Evolutionary conservation across 1,140 invertebrate species (phyloP), one percentile per base, ranked within the genome.

Genomic region (Bombus pascuorum): DNA sequence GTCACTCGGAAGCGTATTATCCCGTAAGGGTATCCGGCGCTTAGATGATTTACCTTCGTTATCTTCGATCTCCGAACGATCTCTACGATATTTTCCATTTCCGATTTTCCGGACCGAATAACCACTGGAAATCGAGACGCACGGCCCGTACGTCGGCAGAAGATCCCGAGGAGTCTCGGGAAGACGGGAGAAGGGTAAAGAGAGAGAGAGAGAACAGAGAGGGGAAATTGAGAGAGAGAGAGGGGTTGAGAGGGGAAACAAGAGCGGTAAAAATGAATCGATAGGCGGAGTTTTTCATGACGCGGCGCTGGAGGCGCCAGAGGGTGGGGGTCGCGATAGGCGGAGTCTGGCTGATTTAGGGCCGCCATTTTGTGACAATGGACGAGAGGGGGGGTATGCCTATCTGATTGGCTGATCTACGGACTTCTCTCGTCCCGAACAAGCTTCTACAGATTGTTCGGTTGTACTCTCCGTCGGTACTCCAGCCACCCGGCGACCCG

Each of bases 391-490:
- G 94, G 93, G 93, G 92, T 89, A 92, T 93, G 90, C 92, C 93
- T 95, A 95, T 95, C 95, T 95, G 95, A 95, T 95, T 95, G 94
- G 94, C 94, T 95, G 93, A 94, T 95, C 94, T 95, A 95, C 93
- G 93, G 92, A 94, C 93, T 94, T 93, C 93, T 94, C 94, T 94
- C 94, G 93, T 93, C 93, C 92, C 91, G 93, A 93, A 95, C 94
- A 95, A 94, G 94, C 94, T 95, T 93, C 94, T 95, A 94, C 94
- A 95, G 94, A 95, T 95, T 95, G 94, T 95, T 95, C 93, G 92
- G 92, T 95, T 95, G 94, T 94, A 93, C 92, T 93, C 88, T 85
- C 93, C 87, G 92, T 88, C 92, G 91, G 89, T 90, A 89, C 91
- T 91, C 91, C 91, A 94, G 91, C 93, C 92, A 92, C 92, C 93